phyloP scores from a whole-genome alignment of 2,113 vertebrate genomes.

The Athene cunicularia region DNA sequence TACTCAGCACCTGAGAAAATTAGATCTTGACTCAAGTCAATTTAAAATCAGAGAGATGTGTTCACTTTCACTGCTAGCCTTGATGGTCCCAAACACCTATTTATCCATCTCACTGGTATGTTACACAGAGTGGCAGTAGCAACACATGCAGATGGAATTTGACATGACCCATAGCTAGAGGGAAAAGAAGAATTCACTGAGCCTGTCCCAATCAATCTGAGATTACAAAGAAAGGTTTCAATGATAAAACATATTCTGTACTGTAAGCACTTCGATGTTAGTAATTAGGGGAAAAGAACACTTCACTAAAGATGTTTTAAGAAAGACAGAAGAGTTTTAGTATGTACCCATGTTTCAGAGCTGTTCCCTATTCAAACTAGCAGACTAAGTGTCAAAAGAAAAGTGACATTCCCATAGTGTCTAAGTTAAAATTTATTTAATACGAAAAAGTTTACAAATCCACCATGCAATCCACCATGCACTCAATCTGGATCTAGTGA shows the following conservation, averaged over 20 bases:
- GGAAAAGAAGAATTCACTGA: neutral
- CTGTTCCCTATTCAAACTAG: neutral
- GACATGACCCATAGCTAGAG: neutral
- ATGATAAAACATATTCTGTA: neutral
- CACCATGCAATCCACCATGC: slow-evolving; percentile 51
- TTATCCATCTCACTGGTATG: neutral
- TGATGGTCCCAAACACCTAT: neutral
- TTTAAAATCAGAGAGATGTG: neutral
- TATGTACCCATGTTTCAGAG: neutral
- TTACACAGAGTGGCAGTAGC: neutral
- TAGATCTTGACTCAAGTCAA: neutral
- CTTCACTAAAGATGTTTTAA: neutral
- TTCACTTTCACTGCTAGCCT: neutral
- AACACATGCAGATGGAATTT: slow-evolving; percentile 4
- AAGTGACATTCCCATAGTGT: slow-evolving; percentile 36
- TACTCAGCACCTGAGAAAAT: neutral
- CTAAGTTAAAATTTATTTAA: slow-evolving; percentile 49
- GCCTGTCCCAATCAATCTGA: neutral
- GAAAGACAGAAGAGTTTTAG: neutral
- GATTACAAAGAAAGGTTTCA: neutral
- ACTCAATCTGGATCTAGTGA: neutral
- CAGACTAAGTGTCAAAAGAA: slow-evolving; percentile 32
- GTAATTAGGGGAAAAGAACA: neutral
- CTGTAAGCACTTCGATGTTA: neutral
- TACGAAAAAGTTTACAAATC: neutral